A percentile compares a stretch with the other conserved stretches of the same genome.
Evolutionary conservation across 2,888 invertebrate species (phyloP).

Genomic region (Heteromurus nitidus): DNA sequence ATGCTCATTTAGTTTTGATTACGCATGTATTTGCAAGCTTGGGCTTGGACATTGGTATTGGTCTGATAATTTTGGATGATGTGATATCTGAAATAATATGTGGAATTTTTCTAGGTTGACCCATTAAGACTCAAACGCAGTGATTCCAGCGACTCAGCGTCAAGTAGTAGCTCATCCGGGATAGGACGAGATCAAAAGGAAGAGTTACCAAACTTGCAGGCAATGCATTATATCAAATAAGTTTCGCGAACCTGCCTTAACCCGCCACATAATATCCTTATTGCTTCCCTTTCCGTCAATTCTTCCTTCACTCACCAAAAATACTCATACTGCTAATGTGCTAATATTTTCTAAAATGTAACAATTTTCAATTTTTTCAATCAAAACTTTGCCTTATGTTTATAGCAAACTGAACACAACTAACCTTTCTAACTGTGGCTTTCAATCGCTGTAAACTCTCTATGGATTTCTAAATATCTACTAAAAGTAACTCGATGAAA

Average conservation of each 20-base stretch:
- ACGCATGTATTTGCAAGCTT: neutral
- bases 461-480: neutral
- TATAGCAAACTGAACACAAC: slow-evolving; percentile 45
- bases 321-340: too few species aligned
- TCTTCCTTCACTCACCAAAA: too few species aligned
- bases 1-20: neutral
- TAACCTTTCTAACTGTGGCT: slow-evolving; percentile 37
- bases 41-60: neutral
- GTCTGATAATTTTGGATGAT: neutral
- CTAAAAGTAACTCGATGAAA: neutral
- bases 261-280: too few species aligned
- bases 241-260: neutral
- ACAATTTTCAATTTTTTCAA: neutral
- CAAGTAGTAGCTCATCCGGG: slow-evolving; percentile 68
- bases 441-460: neutral
- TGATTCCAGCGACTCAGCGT: slow-evolving; percentile 69
- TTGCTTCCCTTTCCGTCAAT: too few species aligned
- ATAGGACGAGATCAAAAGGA: slow-evolving; percentile 67
- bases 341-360: too few species aligned
- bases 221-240: slow-evolving; percentile 59
- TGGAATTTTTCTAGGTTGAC: slow-evolving; percentile 58
- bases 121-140: slow-evolving; percentile 67
- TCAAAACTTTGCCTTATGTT: slow-evolving; percentile 44
- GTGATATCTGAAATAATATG: neutral
- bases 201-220: slow-evolving; percentile 69